A percentile compares a stretch with the other conserved stretches of the same genome.
Conservation (phyloP, 2,888 invertebrate genomes). For the Trichopria drosophilae region DNA sequence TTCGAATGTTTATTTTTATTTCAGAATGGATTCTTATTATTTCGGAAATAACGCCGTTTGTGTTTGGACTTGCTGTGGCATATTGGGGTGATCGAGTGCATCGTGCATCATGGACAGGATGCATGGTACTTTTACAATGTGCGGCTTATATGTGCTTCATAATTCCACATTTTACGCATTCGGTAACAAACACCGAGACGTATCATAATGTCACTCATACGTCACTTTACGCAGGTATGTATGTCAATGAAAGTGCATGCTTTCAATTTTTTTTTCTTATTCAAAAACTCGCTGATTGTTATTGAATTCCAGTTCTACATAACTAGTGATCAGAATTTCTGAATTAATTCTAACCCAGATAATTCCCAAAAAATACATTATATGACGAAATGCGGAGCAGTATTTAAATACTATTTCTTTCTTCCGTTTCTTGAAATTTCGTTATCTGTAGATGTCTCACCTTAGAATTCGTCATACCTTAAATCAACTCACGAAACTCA, state of each 20-base stretch:
- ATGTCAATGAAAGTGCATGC: no score
- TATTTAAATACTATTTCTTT: no score
- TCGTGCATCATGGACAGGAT: constrained; percentile 65
- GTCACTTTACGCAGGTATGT: constrained; percentile 49
- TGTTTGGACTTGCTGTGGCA: constrained; percentile 61
- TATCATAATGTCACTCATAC: constrained; percentile 41
- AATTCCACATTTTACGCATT: constrained; percentile 63
- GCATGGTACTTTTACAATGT: constrained; percentile 62
- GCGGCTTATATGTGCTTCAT: constrained; percentile 60
- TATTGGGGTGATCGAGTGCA: constrained; percentile 66
- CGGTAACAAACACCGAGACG: constrained; percentile 41
- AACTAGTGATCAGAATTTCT: no score
- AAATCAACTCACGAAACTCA: no score
- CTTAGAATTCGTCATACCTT: no score
- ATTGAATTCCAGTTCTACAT: no score
- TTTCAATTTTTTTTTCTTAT: constrained; percentile 1
- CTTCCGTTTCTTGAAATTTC: no score
- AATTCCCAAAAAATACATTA: no score
- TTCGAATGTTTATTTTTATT: constrained; percentile 35
- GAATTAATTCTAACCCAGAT: no score
- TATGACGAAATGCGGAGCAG: no score
- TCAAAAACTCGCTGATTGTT: no score
- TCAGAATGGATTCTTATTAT: constrained; percentile 65
- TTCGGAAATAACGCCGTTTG: constrained; percentile 62
- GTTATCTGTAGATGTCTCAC: no score